Evolutionary conservation across 2,797 vertebrate species (phyloP).

Genomic region (Anolis apletophallus): DNA sequence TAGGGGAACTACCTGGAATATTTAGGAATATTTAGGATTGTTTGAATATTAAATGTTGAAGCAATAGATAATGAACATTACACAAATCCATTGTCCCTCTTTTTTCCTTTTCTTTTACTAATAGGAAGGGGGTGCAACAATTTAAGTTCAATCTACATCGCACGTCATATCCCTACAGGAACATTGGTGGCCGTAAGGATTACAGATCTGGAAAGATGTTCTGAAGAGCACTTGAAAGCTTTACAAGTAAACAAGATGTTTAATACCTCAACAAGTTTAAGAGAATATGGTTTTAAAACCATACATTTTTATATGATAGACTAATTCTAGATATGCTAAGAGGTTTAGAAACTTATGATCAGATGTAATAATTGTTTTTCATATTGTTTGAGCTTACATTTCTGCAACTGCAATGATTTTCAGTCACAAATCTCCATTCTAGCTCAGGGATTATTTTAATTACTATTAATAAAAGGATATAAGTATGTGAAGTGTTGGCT

Average conservation of each 20-base stretch:
- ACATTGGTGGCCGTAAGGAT: constrained; percentile 90
- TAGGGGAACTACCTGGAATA: constrained; percentile 7
- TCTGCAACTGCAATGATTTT: constrained; percentile 14
- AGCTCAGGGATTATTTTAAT: not conserved
- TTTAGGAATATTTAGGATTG: constrained; percentile 16
- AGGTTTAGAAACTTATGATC: constrained; percentile 2
- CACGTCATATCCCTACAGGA: constrained; percentile 89
- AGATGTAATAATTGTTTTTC: not conserved
- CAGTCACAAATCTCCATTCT: not conserved
- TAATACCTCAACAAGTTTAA: constrained; percentile 4
- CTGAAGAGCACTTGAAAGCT: constrained; percentile 91
- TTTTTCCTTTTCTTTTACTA: constrained; percentile 52
- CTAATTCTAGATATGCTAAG: not conserved
- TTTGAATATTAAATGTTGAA: constrained; percentile 22
- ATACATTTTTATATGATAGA: too few species aligned
- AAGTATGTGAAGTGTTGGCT: too few species aligned
- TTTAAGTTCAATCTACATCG: constrained; percentile 91
- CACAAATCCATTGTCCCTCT: constrained; percentile 4
- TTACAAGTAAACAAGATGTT: constrained; percentile 84
- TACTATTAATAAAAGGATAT: not conserved
- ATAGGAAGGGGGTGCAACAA: constrained; percentile 92
- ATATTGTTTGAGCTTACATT: constrained; percentile 18
- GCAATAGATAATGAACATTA: constrained; percentile 18
- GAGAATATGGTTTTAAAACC: not conserved
- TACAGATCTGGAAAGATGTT: constrained; percentile 94